Evolutionary conservation across 1,140 invertebrate species (phyloP).

Genomic region (Theocolax elegans): DNA sequence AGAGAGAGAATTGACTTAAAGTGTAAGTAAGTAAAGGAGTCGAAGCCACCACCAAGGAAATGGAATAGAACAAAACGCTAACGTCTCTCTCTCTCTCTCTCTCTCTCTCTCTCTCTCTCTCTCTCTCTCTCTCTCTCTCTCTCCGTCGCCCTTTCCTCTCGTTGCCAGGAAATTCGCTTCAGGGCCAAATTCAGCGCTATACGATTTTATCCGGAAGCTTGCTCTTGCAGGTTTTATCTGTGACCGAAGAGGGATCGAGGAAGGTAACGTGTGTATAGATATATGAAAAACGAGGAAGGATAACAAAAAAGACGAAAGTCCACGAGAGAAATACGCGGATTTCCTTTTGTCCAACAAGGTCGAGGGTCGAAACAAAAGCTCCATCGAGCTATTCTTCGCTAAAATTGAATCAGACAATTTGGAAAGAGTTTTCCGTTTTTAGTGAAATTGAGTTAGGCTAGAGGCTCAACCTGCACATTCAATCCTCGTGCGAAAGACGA

Average conservation of each 20-base stretch:
- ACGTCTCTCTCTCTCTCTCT: too few species aligned
- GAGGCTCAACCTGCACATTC: not conserved
- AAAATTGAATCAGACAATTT: slow-evolving; percentile 41
- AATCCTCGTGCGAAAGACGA: not conserved
- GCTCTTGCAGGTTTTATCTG: slow-evolving; percentile 14
- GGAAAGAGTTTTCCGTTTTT: slow-evolving; percentile 33
- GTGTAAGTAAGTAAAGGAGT: too few species aligned
- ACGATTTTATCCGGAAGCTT: slow-evolving; percentile 21
- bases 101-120: not conserved
- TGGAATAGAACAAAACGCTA: too few species aligned
- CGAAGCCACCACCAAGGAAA: not conserved
- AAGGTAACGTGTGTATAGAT: not conserved
- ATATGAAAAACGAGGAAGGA: not conserved
- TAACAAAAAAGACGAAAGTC: not conserved
- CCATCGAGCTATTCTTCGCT: slow-evolving; percentile 17
- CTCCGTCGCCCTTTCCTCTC: not conserved
- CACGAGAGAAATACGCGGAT: not conserved
- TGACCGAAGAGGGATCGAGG: slow-evolving; percentile 19
- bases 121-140: too few species aligned
- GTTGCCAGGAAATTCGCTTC: slow-evolving; percentile 4
- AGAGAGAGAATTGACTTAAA: not conserved
- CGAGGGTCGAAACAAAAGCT: slow-evolving; percentile 19
- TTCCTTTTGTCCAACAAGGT: not conserved
- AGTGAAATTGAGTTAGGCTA: slow-evolving; percentile 30
- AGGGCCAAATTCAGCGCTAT: not conserved